Conservation (phyloP, 1,140 invertebrate species). For the Saccostrea glomerata region DNA sequence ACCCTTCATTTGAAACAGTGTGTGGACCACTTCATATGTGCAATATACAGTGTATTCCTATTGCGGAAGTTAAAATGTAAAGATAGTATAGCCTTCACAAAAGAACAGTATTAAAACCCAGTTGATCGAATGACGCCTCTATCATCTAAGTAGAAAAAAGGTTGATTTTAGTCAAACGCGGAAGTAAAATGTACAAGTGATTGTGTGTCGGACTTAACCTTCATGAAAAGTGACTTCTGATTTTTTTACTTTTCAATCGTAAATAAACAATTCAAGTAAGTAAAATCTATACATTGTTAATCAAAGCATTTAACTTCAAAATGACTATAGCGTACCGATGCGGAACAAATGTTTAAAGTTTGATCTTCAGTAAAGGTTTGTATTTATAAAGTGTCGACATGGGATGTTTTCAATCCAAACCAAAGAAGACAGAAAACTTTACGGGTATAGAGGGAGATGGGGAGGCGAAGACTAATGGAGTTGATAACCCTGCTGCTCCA, state of each 20-base stretch:
- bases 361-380: background rate
- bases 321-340: background rate
- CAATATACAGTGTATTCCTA: background rate
- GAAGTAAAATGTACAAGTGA: background rate
- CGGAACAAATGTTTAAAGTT: background rate
- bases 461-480: background rate
- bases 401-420: constrained; percentile 2
- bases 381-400: constrained; percentile 6
- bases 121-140: background rate
- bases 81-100: background rate
- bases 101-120: background rate
- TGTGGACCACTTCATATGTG: background rate
- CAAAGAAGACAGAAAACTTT: background rate
- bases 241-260: background rate
- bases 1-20: background rate
- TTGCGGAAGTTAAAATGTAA: constrained; percentile 11
- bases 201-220: background rate
- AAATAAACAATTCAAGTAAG: background rate
- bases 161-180: background rate
- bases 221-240: background rate
- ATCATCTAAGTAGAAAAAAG: background rate
- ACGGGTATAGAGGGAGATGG: background rate
- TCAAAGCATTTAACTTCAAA: background rate
- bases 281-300: background rate
- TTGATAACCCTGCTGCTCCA: background rate